These are phyloP conservation scores for Nephrocerus scutellatus DNA, from an alignment of 2,888 invertebrate genomes.

Conservation along the genomic window DNA sequence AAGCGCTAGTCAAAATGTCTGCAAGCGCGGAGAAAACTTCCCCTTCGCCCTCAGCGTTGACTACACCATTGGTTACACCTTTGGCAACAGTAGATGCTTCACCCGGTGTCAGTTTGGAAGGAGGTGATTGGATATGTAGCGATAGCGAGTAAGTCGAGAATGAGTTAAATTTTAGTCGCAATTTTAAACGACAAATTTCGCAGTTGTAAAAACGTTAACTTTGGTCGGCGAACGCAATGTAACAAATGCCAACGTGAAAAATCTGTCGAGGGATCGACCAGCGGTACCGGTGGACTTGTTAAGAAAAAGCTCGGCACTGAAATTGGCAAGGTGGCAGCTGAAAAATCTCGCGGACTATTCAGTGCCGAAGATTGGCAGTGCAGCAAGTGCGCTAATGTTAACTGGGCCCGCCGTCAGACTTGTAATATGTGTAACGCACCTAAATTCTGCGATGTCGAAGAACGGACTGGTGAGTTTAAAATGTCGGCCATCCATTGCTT, in stretches of 20 bases:
- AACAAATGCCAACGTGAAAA: constrained; percentile 64
- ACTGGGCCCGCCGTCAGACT: constrained; percentile 79
- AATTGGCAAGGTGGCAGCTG: constrained; percentile 96
- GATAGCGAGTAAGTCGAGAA: constrained; percentile 47
- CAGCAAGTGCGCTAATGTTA: constrained; percentile 99
- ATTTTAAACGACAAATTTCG: too few relatives aligned
- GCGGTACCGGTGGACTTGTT: constrained; percentile 26
- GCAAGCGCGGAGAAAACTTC: too few relatives aligned
- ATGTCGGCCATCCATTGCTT: not conserved
- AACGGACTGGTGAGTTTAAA: constrained; percentile 54
- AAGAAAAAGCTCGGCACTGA: constrained; percentile 84
- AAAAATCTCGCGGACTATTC: constrained; percentile 75
- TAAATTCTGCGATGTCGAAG: constrained; percentile 89
- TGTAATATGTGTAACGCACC: constrained; percentile 99
- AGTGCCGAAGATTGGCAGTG: constrained; percentile 99
- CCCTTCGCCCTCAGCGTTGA: too few relatives aligned
- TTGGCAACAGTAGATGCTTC: too few relatives aligned
- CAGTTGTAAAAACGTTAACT: constrained; percentile 87
- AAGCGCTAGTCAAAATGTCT: too few relatives aligned
- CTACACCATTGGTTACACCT: too few relatives aligned
- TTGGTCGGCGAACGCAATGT: constrained; percentile 81
- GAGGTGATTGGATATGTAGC: constrained; percentile 38
- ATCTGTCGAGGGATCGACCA: constrained; percentile 25
- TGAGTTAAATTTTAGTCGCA: too few relatives aligned
- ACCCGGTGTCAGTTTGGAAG: too few relatives aligned